Percentiles rank a stretch among this genome's conserved stretches.
Conservation (phyloP, 2,888 invertebrate species). For the Acanthosepion pharaonis region DNA sequence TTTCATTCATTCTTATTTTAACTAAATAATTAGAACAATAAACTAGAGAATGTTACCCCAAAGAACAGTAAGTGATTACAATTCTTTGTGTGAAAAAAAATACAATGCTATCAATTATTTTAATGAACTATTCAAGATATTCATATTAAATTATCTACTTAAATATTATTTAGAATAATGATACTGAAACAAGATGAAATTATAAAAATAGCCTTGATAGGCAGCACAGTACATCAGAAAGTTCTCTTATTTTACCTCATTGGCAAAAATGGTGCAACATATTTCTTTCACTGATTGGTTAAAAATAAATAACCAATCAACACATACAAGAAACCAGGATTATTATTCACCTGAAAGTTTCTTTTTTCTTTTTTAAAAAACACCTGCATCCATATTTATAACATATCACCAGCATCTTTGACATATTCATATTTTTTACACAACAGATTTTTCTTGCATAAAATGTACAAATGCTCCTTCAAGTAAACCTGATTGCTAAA, state of each 20-base stretch:
- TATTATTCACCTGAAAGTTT: not conserved
- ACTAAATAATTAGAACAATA: not conserved
- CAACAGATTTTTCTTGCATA: not conserved
- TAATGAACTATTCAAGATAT: not conserved
- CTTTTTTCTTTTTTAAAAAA: not conserved
- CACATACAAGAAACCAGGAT: not conserved
- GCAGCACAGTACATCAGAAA: not conserved
- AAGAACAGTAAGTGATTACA: not conserved
- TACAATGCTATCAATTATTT: not conserved
- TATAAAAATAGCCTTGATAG: not conserved
- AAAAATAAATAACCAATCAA: not conserved
- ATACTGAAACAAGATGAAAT: not conserved
- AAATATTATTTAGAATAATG: not conserved
- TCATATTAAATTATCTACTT: not conserved
- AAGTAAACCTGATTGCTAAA: not conserved
- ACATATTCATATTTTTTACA: not conserved
- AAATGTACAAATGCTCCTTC: not conserved
- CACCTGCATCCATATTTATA: not conserved
- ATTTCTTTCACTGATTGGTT: not conserved
- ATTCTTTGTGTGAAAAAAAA: not conserved
- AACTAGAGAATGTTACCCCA: not conserved
- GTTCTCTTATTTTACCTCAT: not conserved
- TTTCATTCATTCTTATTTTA: not conserved
- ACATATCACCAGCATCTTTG: not conserved
- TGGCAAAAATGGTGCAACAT: not conserved